Evolutionary conservation across 2,113 vertebrate genomes (phyloP), one percentile per base, ranked within the genome.

Genomic region (Pelecanoides urinatrix): DNA sequence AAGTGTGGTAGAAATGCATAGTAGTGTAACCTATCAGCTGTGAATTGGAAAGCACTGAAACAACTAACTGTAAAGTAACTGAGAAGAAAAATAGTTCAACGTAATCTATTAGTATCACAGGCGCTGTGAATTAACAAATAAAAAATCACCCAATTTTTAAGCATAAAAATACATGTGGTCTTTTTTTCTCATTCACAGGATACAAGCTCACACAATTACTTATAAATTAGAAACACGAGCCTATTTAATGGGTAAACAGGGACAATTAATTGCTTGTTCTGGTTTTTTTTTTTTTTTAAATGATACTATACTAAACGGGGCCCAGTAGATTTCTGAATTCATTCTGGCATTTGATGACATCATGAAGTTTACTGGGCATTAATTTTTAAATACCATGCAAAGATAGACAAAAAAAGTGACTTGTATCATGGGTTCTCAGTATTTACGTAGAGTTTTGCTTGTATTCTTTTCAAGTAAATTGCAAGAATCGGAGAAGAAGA

Each of bases 401-500:
- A 80, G 15, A 29, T 68, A 18, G 26, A 20, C 16, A 59, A 21
- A 59, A 79, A 45, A 27, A 49, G 22, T 67, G 9, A 23, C 22
- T 79, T 76, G 6, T 42, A 7, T 44, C 26, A 22, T 61, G 50
- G 6, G 3, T 78, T 93, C 17, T 94, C 42, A 72, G 4, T 94
- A 92, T 71, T 96, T 89, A 95, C 38, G 34, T 49, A 23, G 0
- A 1, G 4, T 78, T 86, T 91, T 90, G 76, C 71, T 62, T 95
- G n/a, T 96, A 45, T 89, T 96, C 85, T 96, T 96, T 97, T 97
- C 71, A 98, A 99, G 99, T 97, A 99, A 99, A 99, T 97, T 99
- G 83, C 99, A 99, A 98, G 99, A 99, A 74, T 97, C 99, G 42
- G 99, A 99, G 94, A 98, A 97, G 96, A 99, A 98, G 98, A 99